Base-by-base conservation (phyloP, 2,888 invertebrate species). In the Ceraclea dissimilis region DNA sequence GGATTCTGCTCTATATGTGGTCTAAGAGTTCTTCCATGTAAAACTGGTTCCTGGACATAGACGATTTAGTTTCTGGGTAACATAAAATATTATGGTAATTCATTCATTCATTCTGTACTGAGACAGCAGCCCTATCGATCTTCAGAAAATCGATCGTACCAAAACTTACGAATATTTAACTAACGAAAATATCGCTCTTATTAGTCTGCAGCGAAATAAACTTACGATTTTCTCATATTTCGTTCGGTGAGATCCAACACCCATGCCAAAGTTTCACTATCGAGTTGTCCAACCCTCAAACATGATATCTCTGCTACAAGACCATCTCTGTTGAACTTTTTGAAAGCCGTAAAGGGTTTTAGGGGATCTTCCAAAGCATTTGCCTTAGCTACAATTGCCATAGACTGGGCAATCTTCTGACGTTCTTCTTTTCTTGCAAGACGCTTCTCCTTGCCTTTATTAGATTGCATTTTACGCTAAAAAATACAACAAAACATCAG, bases 181-280 rank as follows among this genome's bases (percentile, higher is more conserved):
- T n/a, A n/a, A n/a, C n/a, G n/a, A n/a, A n/a, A n/a, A n/a, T n/a
- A n/a, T n/a, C n/a, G n/a, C n/a, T n/a, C n/a, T n/a, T n/a, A n/a
- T n/a, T n/a, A n/a, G n/a, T n/a, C n/a, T n/a, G n/a, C n/a, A n/a
- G n/a, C n/a, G n/a, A 26, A 26, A n/a, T 10, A 49, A 8, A 56
- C 82, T 78, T 82, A 92, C 83, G 86, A 73, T 58, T 74, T 67
- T 70, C 85, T 83, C 90, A 92, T 90, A 70, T 93, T 93, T 62
- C 78, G 77, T 68, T 87, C 85, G 59, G 88, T 86, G 21, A 93
- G 76, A 65, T 85, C 78, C 65, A 89, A 85, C 48, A 85, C 81
- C 87, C 88, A 90, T 33, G 84, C 74, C 31, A 82, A 69, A 6
- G 79, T 76, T 58, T 73, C 72, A 53, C 78, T 72, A 52, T 80